These are phyloP conservation scores for Drosophila colorata DNA, from an alignment of 2,888 invertebrate species.

Conservation along the genomic window DNA sequence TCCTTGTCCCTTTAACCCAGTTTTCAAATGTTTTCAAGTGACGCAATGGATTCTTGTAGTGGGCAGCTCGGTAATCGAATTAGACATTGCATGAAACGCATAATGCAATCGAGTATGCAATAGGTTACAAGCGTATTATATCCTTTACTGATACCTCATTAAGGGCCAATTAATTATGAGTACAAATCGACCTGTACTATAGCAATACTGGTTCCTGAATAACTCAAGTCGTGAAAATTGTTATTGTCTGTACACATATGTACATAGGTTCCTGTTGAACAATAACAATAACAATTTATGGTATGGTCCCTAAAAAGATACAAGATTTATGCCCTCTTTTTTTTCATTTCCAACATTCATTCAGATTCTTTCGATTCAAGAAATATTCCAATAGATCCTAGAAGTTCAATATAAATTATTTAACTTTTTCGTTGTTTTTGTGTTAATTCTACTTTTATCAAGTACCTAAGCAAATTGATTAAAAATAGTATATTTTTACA, in stretches of 20 bases:
- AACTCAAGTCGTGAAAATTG: not conserved
- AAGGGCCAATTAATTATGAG: conserved; percentile 37
- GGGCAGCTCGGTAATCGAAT: conserved; percentile 49
- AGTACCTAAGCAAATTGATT: too few species aligned
- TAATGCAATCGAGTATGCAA: conserved; percentile 74
- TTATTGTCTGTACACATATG: not conserved
- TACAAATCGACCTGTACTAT: conserved; percentile 1
- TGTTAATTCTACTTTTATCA: too few species aligned
- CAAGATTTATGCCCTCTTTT: too few species aligned
- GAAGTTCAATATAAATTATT: too few species aligned
- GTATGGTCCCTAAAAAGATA: too few species aligned
- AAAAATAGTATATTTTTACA: too few species aligned
- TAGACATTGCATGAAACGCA: conserved; percentile 52
- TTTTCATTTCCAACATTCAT: too few species aligned
- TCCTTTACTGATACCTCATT: conserved; percentile 77
- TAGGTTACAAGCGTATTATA: conserved; percentile 71
- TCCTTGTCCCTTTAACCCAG: conserved; percentile 39
- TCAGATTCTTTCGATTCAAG: too few species aligned
- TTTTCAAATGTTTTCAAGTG: conserved; percentile 14
- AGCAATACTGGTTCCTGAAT: conserved; percentile 20
- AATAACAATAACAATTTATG: not conserved
- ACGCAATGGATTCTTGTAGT: not conserved
- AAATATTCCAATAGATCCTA: too few species aligned
- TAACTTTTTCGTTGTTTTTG: too few species aligned
- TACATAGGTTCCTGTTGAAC: not conserved